Percentiles rank a stretch among this genome's conserved stretches.
These are phyloP conservation scores for Rattus rattus DNA, from an alignment of 2,113 vertebrate genomes.

Conservation along the genomic window DNA sequence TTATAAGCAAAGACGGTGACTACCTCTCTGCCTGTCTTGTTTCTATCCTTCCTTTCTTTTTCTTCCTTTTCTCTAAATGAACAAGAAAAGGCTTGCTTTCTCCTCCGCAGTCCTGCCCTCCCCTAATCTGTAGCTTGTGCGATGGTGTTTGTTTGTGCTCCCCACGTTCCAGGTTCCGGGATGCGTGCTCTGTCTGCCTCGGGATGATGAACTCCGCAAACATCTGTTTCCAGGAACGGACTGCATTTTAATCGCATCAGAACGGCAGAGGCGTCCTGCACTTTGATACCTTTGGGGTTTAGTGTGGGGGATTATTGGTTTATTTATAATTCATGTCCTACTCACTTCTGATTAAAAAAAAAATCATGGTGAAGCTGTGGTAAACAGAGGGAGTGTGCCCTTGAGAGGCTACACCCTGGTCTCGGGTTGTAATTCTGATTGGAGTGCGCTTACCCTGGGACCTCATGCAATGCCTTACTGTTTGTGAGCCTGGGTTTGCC, in stretches of 20 bases:
- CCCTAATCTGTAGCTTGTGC: neutral
- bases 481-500: neutral
- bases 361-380: neutral
- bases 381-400: neutral
- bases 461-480: neutral
- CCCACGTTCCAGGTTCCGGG: neutral
- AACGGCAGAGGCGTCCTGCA: conserved; percentile 37
- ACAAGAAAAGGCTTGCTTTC: neutral
- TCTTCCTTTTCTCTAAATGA: neutral
- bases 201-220: neutral
- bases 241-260: conserved; percentile 72
- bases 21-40: neutral
- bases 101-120: neutral
- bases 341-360: conserved; percentile 30
- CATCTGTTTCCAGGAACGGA: conserved; percentile 68
- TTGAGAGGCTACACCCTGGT: neutral
- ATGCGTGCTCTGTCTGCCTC: neutral
- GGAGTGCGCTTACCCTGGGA: neutral
- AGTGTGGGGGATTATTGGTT: conserved; percentile 63
- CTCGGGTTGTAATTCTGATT: neutral
- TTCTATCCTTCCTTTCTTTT: neutral
- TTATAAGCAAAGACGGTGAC: neutral
- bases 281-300: conserved; percentile 66
- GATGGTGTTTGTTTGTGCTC: neutral
- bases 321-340: conserved; percentile 71